Evolutionary conservation across 2,888 invertebrate genomes (phyloP), one percentile per base, ranked within the genome.

Genomic region (Pecten maximus): DNA sequence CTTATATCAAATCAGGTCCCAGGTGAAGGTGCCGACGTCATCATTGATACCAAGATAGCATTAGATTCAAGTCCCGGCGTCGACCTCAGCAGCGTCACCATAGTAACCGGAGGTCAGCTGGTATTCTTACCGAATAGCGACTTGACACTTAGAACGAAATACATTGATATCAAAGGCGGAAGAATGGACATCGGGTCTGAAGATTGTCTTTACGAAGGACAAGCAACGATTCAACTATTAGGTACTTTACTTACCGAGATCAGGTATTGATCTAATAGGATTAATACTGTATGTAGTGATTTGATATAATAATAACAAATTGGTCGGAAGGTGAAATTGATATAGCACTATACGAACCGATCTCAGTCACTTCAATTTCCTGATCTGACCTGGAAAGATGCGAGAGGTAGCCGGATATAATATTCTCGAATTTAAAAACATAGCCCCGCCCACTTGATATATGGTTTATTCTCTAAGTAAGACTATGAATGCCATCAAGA

Each of bases 131-230:
- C 89, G 40, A 91, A 91, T 16, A 86, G 87, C 4, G 89, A 40
- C 39, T 89, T 93, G 15, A 91, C 16, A 0, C 90, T 94, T 8
- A 89, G 91, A 28, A 89, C 89, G 40, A 89, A 92, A 40, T 88
- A 92, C 92, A 91, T 94, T 39, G 90, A 92, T n/a, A 89, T 94
- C 35, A 39, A 6, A 48, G 89, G 89, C 2, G 94, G 94, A 19
- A 91, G 92, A 48, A 89, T 94, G 40, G 89, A 92, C 60, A 92
- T 94, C 19, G 94, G 94, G 2, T 90, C 91, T 39, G 90, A 91
- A 48, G 88, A 48, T 3, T 94, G 94, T 89, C 92, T 90, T 15
- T 92, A 92, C 87, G 40, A 40, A 39, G 88, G 88, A 50, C 88
- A 91, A 40, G 91, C 94, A 0, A 90, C 88, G 54, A 93, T 94